A percentile compares a stretch with the other conserved stretches of the same genome.
phyloP scores from a whole-genome alignment of 1,140 invertebrate species.

The Coelopa frigida region DNA sequence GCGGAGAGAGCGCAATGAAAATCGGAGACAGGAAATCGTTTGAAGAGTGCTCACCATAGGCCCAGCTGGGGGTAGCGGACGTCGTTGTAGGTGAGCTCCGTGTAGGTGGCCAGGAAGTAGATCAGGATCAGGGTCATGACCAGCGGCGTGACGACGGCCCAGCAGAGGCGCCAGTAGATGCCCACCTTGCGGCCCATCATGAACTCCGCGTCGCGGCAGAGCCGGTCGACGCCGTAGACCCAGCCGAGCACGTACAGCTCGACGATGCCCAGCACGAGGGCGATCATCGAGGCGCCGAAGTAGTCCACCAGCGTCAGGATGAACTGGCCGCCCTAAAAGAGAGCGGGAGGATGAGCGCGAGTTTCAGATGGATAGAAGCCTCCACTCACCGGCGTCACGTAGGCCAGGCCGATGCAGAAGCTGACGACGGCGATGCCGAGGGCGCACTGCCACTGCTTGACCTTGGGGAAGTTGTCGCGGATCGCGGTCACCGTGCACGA shows the following conservation, averaged over 20 bases:
- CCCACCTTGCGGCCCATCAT: constrained; percentile 66
- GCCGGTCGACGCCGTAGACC: constrained; percentile 63
- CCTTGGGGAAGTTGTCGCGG: constrained; percentile 61
- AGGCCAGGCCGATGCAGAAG: constrained; percentile 61
- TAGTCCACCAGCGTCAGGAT: constrained; percentile 71
- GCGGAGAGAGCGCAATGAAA: constrained; percentile 1
- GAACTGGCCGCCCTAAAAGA: constrained; percentile 68
- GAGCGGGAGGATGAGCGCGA: background rate
- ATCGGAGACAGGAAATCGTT: background rate
- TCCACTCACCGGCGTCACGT: constrained; percentile 62
- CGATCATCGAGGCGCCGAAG: constrained; percentile 65
- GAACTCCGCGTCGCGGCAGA: constrained; percentile 56
- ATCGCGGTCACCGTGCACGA: constrained; percentile 62
- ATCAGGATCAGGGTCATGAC: constrained; percentile 59
- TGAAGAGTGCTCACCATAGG: constrained; percentile 42
- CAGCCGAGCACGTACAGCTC: constrained; percentile 59
- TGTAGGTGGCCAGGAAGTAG: constrained; percentile 54
- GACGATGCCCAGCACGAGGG: constrained; percentile 58
- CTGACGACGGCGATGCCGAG: constrained; percentile 50
- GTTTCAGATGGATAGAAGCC: background rate
- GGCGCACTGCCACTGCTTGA: constrained; percentile 53
- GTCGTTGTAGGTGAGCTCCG: constrained; percentile 49
- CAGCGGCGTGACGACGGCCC: constrained; percentile 69
- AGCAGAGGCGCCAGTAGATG: constrained; percentile 72
- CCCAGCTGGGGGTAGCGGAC: constrained; percentile 46